Evolutionary conservation across 92 coral and sea anemone species (phyloP), one percentile per base, ranked within the genome.

Genomic region (Meandrina meandrites): DNA sequence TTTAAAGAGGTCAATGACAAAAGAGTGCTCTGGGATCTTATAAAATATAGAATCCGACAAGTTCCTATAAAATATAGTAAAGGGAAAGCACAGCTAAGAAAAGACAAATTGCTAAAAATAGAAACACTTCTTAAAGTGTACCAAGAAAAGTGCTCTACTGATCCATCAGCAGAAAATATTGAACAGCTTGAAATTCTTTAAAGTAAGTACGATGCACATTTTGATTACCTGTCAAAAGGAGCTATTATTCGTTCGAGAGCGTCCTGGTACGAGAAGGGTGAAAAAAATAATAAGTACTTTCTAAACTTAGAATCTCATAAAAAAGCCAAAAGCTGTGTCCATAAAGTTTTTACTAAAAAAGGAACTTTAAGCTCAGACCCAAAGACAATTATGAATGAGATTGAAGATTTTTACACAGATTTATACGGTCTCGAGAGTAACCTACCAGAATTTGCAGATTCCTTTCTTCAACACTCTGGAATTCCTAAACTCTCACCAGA

Each of bases 31-130:
- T 54, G 11, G 18, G 60, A n/a, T n/a, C n/a, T n/a, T n/a, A n/a
- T n/a, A n/a, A n/a, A n/a, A 85, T 37, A 48, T 45, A 64, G 45
- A 77, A 75, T 75, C 48, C 50, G 88, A 72, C 71, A 84, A 35
- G 88, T n/a, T 22, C 35, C 88, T 50, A 74, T 75, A 16, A 19
- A 17, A 21, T 51, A 66, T 17, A 66, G 72, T 17, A 66, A 66
- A 66, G n/a, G 72, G 22, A 84, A 75, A 54, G 88, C 88, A 50
- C 40, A 60, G 53, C 57, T 27, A 72, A 68, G 88, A 31, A 84
- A 53, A 40, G 80, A 22, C 14, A 84, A 69, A 75, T 22, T 84
- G 54, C 21, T 22, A 57, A 73, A 56, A 14, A 75, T 62, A 0
- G 82, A 76, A 47, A 58, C 18, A 34, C 34, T 42, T 32, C 69